Conservation (phyloP, 2,113 vertebrate species). For the Polypterus bichir region DNA sequence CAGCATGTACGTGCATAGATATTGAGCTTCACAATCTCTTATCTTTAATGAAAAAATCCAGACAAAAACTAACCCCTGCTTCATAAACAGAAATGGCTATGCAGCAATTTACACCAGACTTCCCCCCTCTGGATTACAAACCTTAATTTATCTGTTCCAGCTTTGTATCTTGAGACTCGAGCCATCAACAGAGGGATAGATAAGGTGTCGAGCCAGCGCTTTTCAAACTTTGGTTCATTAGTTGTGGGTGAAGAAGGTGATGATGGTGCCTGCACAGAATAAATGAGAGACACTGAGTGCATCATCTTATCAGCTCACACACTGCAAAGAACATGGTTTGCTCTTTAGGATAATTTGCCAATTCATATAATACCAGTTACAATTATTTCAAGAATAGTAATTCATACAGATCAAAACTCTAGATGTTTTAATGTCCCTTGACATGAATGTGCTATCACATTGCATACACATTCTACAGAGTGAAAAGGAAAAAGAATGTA, state of each 20-base stretch:
- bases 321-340: slow-evolving; percentile 16
- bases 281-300: slow-evolving; percentile 41
- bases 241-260: slow-evolving; percentile 71
- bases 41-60: slow-evolving; percentile 31
- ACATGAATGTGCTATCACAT: background rate
- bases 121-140: slow-evolving; percentile 46
- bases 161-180: slow-evolving; percentile 77
- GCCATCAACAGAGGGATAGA: slow-evolving; percentile 76
- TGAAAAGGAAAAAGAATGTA: too few relatives aligned
- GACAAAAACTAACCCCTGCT: slow-evolving; percentile 26
- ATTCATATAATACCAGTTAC: background rate
- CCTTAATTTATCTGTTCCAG: slow-evolving; percentile 75
- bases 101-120: slow-evolving; percentile 25
- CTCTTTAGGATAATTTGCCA: slow-evolving; percentile 7
- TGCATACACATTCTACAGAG: too few relatives aligned
- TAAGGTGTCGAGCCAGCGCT: slow-evolving; percentile 76
- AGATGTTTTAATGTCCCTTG: background rate
- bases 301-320: slow-evolving; percentile 15
- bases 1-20: slow-evolving; percentile 48
- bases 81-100: slow-evolving; percentile 7
- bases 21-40: slow-evolving; percentile 38
- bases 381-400: background rate
- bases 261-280: slow-evolving; percentile 63
- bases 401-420: background rate
- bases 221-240: slow-evolving; percentile 85